A percentile compares a stretch with the other conserved stretches of the same genome.
Conservation (phyloP, 2,888 invertebrate species). For the Encarsia formosa region DNA sequence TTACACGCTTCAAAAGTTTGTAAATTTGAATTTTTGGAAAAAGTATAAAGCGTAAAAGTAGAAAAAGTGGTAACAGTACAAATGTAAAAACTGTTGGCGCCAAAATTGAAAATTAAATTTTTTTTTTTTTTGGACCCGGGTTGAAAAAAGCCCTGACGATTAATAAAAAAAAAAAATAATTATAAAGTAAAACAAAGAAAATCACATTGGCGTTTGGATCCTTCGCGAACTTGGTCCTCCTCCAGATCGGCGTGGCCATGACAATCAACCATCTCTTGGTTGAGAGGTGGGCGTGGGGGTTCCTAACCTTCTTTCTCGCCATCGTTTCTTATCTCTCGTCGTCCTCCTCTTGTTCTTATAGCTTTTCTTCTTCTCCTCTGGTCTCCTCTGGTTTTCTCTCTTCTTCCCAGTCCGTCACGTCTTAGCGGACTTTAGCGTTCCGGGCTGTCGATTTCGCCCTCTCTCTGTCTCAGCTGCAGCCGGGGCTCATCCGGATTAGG, state of each 20-base stretch:
- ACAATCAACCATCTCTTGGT: slow-evolving; percentile 33
- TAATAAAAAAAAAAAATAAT: too few species aligned
- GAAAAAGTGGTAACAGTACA: too few species aligned
- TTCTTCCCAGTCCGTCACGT: slow-evolving; percentile 14
- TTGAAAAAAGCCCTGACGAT: too few species aligned
- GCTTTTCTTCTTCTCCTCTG: background rate
- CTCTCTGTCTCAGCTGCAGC: background rate
- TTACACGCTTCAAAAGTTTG: too few species aligned
- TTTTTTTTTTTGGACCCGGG: too few species aligned
- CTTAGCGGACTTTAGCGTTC: slow-evolving; percentile 15
- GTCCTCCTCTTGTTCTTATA: background rate
- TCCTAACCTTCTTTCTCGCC: slow-evolving; percentile 39
- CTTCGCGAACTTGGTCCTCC: slow-evolving; percentile 30
- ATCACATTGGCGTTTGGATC: too few species aligned
- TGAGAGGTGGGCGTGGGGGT: slow-evolving; percentile 41
- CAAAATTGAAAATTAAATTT: too few species aligned
- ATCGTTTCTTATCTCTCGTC: slow-evolving; percentile 19
- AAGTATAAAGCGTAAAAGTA: too few species aligned
- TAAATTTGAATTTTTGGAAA: too few species aligned
- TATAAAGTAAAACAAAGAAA: too few species aligned
- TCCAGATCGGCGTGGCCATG: slow-evolving; percentile 39
- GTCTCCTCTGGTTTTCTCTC: background rate
- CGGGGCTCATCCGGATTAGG: slow-evolving; percentile 27
- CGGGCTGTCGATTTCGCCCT: slow-evolving; percentile 21
- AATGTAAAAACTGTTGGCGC: too few species aligned